These are phyloP conservation scores for Pristionchus entomophagus DNA, from an alignment of 2,888 invertebrate genomes.

Conservation along the genomic window DNA sequence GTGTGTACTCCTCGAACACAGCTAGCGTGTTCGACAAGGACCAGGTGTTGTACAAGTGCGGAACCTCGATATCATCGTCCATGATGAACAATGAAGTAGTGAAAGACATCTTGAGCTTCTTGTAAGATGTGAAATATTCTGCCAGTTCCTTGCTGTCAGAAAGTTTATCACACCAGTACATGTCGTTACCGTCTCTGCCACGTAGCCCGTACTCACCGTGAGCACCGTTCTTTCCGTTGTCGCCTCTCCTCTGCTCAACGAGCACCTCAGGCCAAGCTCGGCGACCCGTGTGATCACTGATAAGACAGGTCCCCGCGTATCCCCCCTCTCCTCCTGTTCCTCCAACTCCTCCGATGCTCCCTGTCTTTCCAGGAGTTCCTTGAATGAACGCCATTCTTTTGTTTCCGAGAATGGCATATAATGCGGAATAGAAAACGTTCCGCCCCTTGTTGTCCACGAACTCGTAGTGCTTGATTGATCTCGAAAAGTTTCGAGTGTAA, in stretches of 20 bases:
- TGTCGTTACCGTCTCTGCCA: neutral
- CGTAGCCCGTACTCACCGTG: neutral
- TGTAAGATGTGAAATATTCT: neutral
- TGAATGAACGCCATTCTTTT: neutral
- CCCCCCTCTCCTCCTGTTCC: conserved; percentile 6
- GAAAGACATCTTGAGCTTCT: too few relatives aligned
- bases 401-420: too few relatives aligned
- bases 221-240: neutral
- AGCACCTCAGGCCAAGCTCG: neutral
- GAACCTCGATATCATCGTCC: neutral
- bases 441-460: neutral
- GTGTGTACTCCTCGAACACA: neutral
- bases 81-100: too few relatives aligned
- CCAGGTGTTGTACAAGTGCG: neutral
- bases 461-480: too few relatives aligned
- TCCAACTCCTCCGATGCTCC: neutral
- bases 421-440: neutral
- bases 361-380: neutral
- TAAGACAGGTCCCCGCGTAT: neutral
- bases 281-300: neutral
- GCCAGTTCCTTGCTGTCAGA: too few relatives aligned
- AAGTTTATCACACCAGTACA: too few relatives aligned
- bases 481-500: too few relatives aligned
- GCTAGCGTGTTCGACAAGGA: neutral
- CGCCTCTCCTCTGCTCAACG: neutral